phyloP scores from a whole-genome alignment of 2,888 invertebrate species.

The Cryptus viduatorius region DNA sequence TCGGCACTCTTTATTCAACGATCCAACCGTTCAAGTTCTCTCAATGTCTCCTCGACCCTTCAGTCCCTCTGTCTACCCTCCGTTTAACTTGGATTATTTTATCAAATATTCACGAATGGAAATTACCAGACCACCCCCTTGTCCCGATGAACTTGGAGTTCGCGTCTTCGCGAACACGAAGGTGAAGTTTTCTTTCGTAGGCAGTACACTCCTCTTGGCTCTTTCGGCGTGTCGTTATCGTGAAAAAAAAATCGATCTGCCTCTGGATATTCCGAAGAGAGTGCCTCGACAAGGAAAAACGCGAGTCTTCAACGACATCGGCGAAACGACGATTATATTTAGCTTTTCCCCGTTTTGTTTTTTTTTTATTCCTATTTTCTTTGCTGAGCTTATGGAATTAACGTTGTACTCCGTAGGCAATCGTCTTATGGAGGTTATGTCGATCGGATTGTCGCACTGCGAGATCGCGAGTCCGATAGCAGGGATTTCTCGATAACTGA shows the following conservation, averaged over 20 bases:
- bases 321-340: conserved; percentile 2
- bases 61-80: conserved; percentile 3
- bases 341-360: neutral
- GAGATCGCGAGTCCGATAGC: neutral
- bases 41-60: conserved; percentile 21
- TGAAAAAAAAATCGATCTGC: conserved; percentile 1
- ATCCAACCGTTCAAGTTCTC: conserved; percentile 5
- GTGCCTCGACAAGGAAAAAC: neutral
- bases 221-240: neutral
- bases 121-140: conserved; percentile 19
- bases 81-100: neutral
- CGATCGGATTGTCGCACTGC: neutral
- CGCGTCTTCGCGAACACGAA: neutral
- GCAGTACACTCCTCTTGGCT: neutral
- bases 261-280: conserved; percentile 2
- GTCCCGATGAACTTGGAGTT: conserved; percentile 1
- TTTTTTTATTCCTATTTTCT: neutral
- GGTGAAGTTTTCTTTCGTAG: neutral
- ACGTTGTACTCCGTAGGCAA: conserved; percentile 3
- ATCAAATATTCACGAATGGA: conserved; percentile 53
- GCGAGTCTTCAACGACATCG: neutral
- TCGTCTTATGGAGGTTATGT: conserved; percentile 19
- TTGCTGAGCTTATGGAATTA: conserved; percentile 39
- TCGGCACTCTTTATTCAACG: conserved; percentile 34
- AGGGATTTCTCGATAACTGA: conserved; percentile 49